Conservation (phyloP, 2,888 invertebrate genomes). For the Imbricaverruca yamaguchii region DNA sequence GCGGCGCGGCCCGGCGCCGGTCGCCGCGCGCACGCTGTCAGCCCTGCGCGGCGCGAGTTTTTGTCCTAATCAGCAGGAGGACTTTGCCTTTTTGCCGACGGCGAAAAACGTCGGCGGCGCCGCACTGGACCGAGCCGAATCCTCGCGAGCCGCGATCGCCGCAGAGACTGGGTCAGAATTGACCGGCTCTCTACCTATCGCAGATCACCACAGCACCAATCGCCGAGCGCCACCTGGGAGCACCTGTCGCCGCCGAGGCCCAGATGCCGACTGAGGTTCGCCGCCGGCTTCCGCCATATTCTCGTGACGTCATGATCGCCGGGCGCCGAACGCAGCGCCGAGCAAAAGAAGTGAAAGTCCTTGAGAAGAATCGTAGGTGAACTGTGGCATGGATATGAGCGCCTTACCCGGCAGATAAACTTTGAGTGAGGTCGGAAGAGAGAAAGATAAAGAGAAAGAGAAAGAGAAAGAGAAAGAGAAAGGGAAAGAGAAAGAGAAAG, state of each 20-base stretch:
- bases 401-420: neutral
- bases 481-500: no score
- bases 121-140: neutral
- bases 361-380: neutral
- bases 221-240: neutral
- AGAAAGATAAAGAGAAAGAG: no score
- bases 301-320: neutral
- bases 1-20: neutral
- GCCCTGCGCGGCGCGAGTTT: neutral
- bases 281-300: slow-evolving; percentile 9
- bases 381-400: neutral
- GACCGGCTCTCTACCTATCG: no score
- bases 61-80: neutral
- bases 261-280: neutral
- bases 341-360: slow-evolving; percentile 17
- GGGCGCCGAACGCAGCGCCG: neutral
- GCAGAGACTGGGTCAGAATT: neutral
- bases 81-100: neutral
- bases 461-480: no score
- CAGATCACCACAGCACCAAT: neutral
- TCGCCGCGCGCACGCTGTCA: no score
- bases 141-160: neutral
- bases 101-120: neutral
- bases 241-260: neutral
- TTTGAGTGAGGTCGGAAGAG: no score